Evolutionary conservation across 2,797 vertebrate genomes (phyloP).

Genomic region (Diglossa cyanea): DNA sequence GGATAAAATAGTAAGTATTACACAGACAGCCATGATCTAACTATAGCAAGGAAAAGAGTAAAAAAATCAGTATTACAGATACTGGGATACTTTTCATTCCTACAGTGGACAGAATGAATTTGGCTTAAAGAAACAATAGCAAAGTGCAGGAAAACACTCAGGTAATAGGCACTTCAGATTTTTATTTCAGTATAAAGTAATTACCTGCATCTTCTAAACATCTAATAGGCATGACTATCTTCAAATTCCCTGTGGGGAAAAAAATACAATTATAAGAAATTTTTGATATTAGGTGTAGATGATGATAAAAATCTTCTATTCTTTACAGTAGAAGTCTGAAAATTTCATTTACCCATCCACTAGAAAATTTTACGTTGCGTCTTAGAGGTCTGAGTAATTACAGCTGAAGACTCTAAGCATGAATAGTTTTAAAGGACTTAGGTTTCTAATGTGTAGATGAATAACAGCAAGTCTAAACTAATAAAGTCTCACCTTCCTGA

Average conservation of each 20-base stretch:
- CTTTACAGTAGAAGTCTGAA: neutral
- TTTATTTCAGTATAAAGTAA: neutral
- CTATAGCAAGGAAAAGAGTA: neutral
- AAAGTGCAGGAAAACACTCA: neutral
- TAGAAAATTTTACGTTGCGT: neutral
- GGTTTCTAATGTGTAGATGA: neutral
- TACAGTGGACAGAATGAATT: neutral
- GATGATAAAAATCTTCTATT: neutral
- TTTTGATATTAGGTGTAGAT: neutral
- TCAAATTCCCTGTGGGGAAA: slow-evolving; percentile 63
- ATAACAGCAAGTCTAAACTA: neutral
- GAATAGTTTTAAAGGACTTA: neutral
- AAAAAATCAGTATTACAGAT: neutral
- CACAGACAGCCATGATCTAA: neutral
- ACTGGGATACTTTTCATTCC: neutral
- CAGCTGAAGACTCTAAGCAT: neutral
- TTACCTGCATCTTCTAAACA: slow-evolving; percentile 75
- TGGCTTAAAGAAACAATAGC: neutral
- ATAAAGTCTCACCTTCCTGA: neutral
- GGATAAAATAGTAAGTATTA: neutral
- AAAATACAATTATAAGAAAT: neutral
- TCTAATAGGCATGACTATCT: slow-evolving; percentile 72
- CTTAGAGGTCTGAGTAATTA: neutral
- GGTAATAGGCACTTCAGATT: neutral
- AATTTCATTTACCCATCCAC: neutral